phyloP scores from a whole-genome alignment of 2,113 vertebrate species.

The Platichthys flesus region DNA sequence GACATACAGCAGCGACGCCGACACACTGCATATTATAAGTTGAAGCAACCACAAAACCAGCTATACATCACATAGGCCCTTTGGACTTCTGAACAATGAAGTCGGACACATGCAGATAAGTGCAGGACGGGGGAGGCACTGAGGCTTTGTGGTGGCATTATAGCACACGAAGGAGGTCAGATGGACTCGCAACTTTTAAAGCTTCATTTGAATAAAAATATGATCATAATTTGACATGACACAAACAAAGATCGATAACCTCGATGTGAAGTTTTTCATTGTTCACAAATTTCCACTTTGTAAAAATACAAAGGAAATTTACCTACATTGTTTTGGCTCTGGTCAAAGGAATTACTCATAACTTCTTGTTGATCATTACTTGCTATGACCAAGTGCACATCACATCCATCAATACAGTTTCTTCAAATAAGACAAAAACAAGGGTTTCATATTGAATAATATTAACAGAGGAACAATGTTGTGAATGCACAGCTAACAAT shows the following conservation, averaged over 20 bases:
- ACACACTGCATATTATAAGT: conserved; percentile 47
- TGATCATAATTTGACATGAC: neutral
- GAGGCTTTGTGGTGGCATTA: conserved; percentile 1
- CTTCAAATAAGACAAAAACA: too few relatives aligned
- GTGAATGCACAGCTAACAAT: too few relatives aligned
- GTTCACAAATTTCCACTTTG: too few relatives aligned
- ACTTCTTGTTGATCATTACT: too few relatives aligned
- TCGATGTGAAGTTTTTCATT: too few relatives aligned
- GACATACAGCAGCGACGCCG: conserved; percentile 43
- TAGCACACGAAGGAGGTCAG: neutral
- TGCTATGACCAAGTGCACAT: too few relatives aligned
- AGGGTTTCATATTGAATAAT: too few relatives aligned
- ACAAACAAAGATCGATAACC: too few relatives aligned
- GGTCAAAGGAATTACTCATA: neutral
- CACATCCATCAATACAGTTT: too few relatives aligned
- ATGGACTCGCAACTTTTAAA: neutral
- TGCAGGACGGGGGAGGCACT: neutral
- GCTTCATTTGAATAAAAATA: neutral
- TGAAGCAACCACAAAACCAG: conserved; percentile 30
- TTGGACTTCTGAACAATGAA: conserved; percentile 21
- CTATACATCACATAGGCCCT: conserved; percentile 6
- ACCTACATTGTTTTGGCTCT: neutral
- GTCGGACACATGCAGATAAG: neutral
- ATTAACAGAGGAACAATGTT: too few relatives aligned
- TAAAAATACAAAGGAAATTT: neutral